These are phyloP conservation scores for Myopa tessellatipennis DNA, from an alignment of 2,888 invertebrate genomes.

Conservation along the genomic window DNA sequence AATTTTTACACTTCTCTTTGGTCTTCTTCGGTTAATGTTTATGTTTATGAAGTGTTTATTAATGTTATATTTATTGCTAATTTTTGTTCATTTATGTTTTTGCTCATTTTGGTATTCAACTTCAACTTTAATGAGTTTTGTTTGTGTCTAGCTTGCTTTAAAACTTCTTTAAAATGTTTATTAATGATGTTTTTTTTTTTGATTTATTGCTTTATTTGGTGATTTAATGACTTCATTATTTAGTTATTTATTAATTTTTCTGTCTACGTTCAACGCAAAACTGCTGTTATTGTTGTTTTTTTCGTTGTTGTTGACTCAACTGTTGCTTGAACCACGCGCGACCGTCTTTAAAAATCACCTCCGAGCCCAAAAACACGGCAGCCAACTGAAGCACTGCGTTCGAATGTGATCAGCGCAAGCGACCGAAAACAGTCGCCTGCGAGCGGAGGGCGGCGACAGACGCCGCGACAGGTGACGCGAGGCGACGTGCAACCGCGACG, in stretches of 20 bases:
- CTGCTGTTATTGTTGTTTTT: not conserved
- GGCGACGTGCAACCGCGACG: not conserved
- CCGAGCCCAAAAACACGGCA: slow-evolving; percentile 19
- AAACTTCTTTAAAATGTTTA: no score
- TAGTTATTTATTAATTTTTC: not conserved
- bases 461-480: slow-evolving; percentile 22
- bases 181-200: no score
- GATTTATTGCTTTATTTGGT: no score
- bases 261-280: not conserved
- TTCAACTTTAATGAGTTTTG: no score
- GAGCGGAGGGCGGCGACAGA: not conserved
- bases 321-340: not conserved
- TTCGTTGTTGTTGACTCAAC: not conserved
- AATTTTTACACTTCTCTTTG: no score
- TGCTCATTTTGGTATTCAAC: no score
- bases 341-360: slow-evolving; percentile 11
- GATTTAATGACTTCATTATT: no score
- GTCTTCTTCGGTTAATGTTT: no score
- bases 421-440: slow-evolving; percentile 1
- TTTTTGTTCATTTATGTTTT: no score
- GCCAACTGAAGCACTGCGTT: slow-evolving; percentile 4
- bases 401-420: not conserved
- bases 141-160: no score
- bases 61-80: no score
- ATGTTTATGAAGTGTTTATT: no score